Evolutionary conservation across 1,140 invertebrate species (phyloP).

Genomic region (Aradophagus sp.): DNA sequence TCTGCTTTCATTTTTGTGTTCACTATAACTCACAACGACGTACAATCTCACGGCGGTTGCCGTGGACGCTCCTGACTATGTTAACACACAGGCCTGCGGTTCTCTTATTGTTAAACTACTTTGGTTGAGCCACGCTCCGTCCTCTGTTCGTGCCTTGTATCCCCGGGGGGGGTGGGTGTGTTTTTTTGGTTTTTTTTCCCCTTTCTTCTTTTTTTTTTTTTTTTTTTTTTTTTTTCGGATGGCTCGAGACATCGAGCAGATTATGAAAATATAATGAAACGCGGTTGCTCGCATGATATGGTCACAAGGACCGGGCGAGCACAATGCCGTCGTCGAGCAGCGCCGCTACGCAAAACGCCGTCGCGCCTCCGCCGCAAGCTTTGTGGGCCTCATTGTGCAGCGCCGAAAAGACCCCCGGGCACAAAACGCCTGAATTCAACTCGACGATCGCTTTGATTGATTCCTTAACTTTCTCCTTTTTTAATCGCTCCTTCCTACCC

Average conservation of each 20-base stretch:
- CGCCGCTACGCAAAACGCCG: conserved; percentile 40
- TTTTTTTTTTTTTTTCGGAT: no score
- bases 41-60: no score
- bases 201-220: no score
- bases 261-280: conserved; percentile 58
- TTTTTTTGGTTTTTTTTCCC: no score
- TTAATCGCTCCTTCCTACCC: background rate
- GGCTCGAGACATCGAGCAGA: conserved; percentile 52
- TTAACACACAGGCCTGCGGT: no score
- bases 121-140: no score
- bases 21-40: no score
- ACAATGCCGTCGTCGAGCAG: conserved; percentile 31
- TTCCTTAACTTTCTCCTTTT: conserved; percentile 28
- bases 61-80: no score
- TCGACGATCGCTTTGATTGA: conserved; percentile 46
- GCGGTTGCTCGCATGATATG: conserved; percentile 32
- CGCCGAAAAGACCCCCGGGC: conserved; percentile 34
- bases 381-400: conserved; percentile 42
- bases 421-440: conserved; percentile 25
- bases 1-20: no score
- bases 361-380: conserved; percentile 44
- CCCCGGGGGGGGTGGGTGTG: no score
- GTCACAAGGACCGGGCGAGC: conserved; percentile 27
- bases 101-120: no score
- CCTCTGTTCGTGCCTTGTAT: no score